phyloP scores from a whole-genome alignment of 2,888 invertebrate species.

The Scaptomyza reducta region DNA sequence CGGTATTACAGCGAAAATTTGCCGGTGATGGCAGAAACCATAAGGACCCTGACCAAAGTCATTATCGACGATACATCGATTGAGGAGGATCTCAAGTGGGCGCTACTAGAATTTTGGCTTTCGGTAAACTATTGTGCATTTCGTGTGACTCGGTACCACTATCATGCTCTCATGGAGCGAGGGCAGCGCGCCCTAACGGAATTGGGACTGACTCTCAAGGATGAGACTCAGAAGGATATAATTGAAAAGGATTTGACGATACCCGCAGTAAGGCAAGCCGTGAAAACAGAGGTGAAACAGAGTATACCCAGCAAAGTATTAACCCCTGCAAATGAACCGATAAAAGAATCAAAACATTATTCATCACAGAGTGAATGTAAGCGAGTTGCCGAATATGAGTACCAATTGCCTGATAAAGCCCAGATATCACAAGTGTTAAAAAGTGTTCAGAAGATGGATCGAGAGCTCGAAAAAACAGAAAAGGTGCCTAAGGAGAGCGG shows the following conservation, averaged over 20 bases:
- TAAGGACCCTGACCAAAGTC: conserved; percentile 27
- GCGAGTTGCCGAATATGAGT: background rate
- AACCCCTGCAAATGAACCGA: background rate
- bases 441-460: background rate
- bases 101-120: conserved; percentile 47
- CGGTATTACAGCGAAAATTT: conserved; percentile 34
- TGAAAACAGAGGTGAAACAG: background rate
- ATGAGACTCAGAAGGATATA: too few relatives aligned
- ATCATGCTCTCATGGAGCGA: background rate
- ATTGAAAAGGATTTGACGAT: background rate
- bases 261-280: background rate
- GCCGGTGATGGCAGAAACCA: conserved; percentile 11
- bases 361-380: background rate
- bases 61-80: conserved; percentile 24
- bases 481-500: background rate
- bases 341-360: background rate
- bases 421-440: background rate
- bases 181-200: background rate
- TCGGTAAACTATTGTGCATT: conserved; percentile 44
- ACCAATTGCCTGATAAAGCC: background rate
- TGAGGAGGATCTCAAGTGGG: conserved; percentile 17
- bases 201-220: background rate
- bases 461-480: background rate
- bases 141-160: conserved; percentile 5
- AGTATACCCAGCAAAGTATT: background rate